A percentile compares a stretch with the other conserved stretches of the same genome.
Evolutionary conservation across 2,888 invertebrate genomes (phyloP).

Genomic region (Eilema sororculum): DNA sequence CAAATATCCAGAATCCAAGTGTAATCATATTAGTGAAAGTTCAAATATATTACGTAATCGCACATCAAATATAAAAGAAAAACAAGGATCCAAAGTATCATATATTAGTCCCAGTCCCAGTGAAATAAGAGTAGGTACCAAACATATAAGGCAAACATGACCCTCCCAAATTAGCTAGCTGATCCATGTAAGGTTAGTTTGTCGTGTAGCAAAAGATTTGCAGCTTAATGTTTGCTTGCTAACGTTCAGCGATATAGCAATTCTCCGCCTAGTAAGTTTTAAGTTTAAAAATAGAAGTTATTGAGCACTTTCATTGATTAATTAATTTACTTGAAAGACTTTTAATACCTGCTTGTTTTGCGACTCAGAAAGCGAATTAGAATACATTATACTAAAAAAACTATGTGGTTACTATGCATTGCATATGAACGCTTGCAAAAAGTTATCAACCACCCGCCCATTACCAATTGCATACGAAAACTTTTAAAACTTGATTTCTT

Average conservation of each 20-base stretch:
- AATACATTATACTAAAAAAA: too few species aligned
- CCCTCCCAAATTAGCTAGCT: slow-evolving; percentile 39
- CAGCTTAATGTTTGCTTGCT: slow-evolving; percentile 5
- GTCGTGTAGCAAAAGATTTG: slow-evolving; percentile 7
- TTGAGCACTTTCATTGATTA: too few species aligned
- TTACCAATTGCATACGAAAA: too few species aligned
- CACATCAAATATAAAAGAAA: slow-evolving; percentile 24
- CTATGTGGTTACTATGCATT: too few species aligned
- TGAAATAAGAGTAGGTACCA: slow-evolving; percentile 35
- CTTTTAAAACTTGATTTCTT: too few species aligned
- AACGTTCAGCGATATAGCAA: background rate
- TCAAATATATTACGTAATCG: background rate
- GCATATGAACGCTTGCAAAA: too few species aligned
- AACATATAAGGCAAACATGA: slow-evolving; percentile 33
- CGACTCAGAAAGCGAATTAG: too few species aligned
- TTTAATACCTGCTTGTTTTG: too few species aligned
- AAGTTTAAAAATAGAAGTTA: too few species aligned
- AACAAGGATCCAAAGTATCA: slow-evolving; percentile 34
- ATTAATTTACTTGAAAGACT: too few species aligned
- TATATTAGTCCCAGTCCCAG: slow-evolving; percentile 27
- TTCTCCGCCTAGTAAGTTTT: too few species aligned
- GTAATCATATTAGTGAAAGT: background rate
- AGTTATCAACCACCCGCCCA: too few species aligned
- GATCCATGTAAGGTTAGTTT: slow-evolving; percentile 21
- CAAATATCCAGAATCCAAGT: background rate